Conservation (phyloP, 1,140 invertebrate genomes). For the Olivierus martensii region DNA sequence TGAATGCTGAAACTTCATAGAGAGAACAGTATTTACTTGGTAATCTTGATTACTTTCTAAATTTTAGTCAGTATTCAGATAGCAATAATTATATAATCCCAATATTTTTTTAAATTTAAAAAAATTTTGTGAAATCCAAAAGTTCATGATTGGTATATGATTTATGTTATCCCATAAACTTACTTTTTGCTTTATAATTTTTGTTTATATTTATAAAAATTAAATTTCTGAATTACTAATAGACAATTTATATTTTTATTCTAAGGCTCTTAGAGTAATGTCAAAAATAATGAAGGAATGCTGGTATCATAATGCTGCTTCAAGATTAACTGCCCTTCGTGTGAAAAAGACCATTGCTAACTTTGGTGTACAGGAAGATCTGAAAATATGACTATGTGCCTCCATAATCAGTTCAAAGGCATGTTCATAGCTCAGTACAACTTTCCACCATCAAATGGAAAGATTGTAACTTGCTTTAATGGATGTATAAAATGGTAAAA, state of each 20-base stretch:
- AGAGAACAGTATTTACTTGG: no score
- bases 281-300: slow-evolving; percentile 93
- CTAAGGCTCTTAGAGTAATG: slow-evolving; percentile 64
- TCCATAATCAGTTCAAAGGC: not conserved
- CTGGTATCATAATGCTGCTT: slow-evolving; percentile 88
- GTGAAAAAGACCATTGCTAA: slow-evolving; percentile 73
- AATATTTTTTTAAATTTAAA: no score
- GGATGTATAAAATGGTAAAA: no score
- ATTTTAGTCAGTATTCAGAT: no score
- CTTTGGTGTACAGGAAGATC: slow-evolving; percentile 29
- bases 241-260: not conserved
- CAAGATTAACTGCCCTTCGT: slow-evolving; percentile 74
- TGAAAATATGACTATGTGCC: slow-evolving; percentile 20
- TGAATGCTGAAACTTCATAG: no score
- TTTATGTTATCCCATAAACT: not conserved
- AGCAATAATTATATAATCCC: no score
- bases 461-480: no score
- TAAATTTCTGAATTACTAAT: not conserved
- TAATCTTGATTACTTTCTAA: no score
- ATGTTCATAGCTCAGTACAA: not conserved
- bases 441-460: no score
- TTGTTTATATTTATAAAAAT: not conserved
- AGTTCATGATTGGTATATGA: no score
- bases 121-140: no score
- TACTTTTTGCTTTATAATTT: not conserved